Base-by-base conservation (phyloP, 1,140 invertebrate species). In the Magallana ariakensis region DNA sequence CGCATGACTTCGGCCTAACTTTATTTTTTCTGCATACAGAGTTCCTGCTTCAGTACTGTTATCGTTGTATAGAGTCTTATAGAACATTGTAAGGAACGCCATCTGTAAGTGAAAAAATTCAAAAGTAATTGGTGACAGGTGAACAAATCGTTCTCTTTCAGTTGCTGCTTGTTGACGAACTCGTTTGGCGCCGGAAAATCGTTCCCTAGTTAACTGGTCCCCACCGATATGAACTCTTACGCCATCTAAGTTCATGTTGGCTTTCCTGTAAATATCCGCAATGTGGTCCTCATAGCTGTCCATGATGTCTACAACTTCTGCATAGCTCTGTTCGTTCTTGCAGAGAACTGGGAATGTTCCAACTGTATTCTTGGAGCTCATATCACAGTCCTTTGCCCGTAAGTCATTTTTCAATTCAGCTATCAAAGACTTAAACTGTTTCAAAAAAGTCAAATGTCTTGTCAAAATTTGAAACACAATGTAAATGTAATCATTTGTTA, bases 321-420 rank as follows among this genome's bases (percentile, higher is more conserved):
- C 62, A 22, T 70, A 70, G 10, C n/a, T 70, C n/a, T 70, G n/a
- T 70, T 70, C 62, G 22, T 60, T 70, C 26, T 70, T 70, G 19
- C n/a, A 70, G n/a, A 70, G 19, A 22, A 22, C 62, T 22, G n/a
- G 62, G 26, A 70, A 70, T 22, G 62, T 19, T 16, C 22, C 62
- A 22, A 70, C 62, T 4, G 11, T 19, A 70, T 70, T 70, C 1
- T 70, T 70, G n/a, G n/a, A 6, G 0, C 11, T 70, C n/a, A 70
- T 70, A 19, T 22, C 19, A 70, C 62, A 70, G 62, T 70, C 62
- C 19, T 19, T n/a, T 22, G 62, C n/a, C 26, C 6, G 62, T 70
- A 70, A 70, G 8, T 70, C 62, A 70, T 70, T 22, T 70, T 70
- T 22, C n/a, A 70, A 0, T 22, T 22, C n/a, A 70, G 5, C 4